Evolutionary conservation across 2,113 vertebrate species (phyloP).

Genomic region (Cavia aperea): DNA sequence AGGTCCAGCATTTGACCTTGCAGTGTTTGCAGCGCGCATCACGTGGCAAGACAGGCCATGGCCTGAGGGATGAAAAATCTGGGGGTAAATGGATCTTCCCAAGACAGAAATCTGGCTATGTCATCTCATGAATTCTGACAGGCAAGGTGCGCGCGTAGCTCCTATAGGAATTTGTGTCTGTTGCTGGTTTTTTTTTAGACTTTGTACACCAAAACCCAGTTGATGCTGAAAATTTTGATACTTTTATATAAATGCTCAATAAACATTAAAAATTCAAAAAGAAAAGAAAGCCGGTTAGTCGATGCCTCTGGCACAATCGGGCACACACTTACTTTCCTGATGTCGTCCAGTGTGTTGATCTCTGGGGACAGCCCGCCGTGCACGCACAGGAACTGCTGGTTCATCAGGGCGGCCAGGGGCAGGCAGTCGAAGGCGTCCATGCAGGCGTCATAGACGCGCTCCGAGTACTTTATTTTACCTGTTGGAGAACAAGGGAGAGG

Average conservation of each 20-base stretch:
- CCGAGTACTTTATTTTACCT: constrained; percentile 99
- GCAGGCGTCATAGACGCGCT: constrained; percentile 95
- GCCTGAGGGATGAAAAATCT: constrained; percentile 9
- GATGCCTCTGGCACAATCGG: neutral
- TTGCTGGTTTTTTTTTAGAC: no score
- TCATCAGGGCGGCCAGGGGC: constrained; percentile 98
- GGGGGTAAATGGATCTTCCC: neutral
- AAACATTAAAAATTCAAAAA: no score
- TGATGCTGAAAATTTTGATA: no score
- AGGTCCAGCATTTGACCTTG: neutral
- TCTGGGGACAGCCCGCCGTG: constrained; percentile 97
- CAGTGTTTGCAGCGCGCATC: neutral
- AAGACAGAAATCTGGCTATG: neutral
- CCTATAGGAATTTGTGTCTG: no score
- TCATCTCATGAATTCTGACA: neutral
- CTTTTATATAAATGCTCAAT: no score
- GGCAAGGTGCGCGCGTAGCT: neutral
- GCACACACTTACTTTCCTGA: constrained; percentile 93
- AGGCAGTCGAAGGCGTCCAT: constrained; percentile 99
- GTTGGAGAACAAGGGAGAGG: constrained; percentile 59
- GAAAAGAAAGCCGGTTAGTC: neutral
- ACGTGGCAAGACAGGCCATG: neutral
- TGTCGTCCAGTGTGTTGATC: constrained; percentile 98
- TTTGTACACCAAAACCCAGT: no score
- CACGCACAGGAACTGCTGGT: constrained; percentile 98